Conservation (phyloP, 2,888 invertebrate species). For the Polymixis lichenea region DNA sequence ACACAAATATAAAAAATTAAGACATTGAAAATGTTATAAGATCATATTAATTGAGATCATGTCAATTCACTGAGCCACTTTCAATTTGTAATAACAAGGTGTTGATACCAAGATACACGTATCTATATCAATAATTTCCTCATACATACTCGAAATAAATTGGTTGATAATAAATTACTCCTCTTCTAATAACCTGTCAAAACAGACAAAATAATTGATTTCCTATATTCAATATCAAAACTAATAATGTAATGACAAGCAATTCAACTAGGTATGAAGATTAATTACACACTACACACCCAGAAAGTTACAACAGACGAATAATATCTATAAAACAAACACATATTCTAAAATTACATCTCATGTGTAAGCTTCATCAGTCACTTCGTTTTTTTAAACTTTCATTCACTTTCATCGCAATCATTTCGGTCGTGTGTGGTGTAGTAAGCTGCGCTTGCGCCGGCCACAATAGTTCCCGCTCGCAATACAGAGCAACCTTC, state of each 20-base stretch:
- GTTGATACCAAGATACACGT: neutral
- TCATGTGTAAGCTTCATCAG: slow-evolving; percentile 45
- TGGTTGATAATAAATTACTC: slow-evolving; percentile 35
- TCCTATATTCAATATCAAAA: slow-evolving; percentile 33
- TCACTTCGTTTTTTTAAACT: slow-evolving; percentile 58
- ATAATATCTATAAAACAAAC: slow-evolving; percentile 4
- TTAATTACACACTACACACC: slow-evolving; percentile 24
- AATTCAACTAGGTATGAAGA: slow-evolving; percentile 27
- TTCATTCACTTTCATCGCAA: slow-evolving; percentile 69
- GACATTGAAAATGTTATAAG: neutral
- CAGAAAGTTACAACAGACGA: neutral
- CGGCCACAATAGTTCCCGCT: slow-evolving; percentile 74
- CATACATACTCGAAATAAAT: slow-evolving; percentile 26
- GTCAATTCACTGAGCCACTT: slow-evolving; percentile 9
- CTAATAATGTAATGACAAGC: slow-evolving; percentile 14
- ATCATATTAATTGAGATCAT: slow-evolving; percentile 4
- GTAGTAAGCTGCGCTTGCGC: slow-evolving; percentile 74
- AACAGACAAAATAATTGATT: slow-evolving; percentile 45
- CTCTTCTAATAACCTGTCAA: slow-evolving; percentile 43
- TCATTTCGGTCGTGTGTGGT: slow-evolving; percentile 69
- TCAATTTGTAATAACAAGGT: slow-evolving; percentile 5
- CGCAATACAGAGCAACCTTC: slow-evolving; percentile 86
- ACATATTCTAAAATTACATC: slow-evolving; percentile 28
- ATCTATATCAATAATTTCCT: slow-evolving; percentile 36
- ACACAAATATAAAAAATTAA: neutral